phyloP scores from a whole-genome alignment of 2,888 invertebrate species.

The Yponomeuta plumbellus region DNA sequence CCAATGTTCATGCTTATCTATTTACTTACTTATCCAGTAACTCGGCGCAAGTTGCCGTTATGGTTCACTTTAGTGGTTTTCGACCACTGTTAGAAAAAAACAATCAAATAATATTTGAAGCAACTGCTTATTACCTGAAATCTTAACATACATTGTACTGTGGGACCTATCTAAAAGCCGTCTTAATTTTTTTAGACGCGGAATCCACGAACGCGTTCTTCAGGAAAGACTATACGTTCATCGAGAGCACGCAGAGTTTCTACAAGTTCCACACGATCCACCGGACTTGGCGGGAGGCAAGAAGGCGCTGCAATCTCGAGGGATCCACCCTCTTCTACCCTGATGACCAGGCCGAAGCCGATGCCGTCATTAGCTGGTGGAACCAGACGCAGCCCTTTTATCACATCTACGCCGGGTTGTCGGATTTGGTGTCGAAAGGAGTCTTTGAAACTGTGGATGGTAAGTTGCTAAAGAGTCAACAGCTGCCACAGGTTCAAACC shows the following conservation, averaged over 20 bases:
- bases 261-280: slow-evolving; percentile 53
- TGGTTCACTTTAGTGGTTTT: no score
- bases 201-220: slow-evolving; percentile 44
- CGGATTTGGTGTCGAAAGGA: slow-evolving; percentile 40
- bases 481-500: no score
- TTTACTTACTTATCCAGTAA: no score
- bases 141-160: no score
- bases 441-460: slow-evolving; percentile 45
- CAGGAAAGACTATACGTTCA: slow-evolving; percentile 49
- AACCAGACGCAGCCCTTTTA: slow-evolving; percentile 31
- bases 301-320: slow-evolving; percentile 42
- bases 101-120: no score
- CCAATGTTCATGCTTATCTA: no score
- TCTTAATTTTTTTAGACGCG: slow-evolving; percentile 37
- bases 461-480: slow-evolving; percentile 22
- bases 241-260: slow-evolving; percentile 40
- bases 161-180: not conserved
- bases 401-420: slow-evolving; percentile 43
- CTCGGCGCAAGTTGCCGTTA: no score
- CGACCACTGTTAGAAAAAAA: no score
- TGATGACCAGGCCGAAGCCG: slow-evolving; percentile 40
- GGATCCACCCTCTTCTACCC: slow-evolving; percentile 52
- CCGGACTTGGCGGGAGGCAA: slow-evolving; percentile 46
- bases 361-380: slow-evolving; percentile 34
- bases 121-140: no score